Percentiles rank a stretch among this genome's conserved stretches.
These are phyloP conservation scores for Caenorhabditis parvicauda DNA, from an alignment of 2,888 invertebrate species.

Conservation along the genomic window DNA sequence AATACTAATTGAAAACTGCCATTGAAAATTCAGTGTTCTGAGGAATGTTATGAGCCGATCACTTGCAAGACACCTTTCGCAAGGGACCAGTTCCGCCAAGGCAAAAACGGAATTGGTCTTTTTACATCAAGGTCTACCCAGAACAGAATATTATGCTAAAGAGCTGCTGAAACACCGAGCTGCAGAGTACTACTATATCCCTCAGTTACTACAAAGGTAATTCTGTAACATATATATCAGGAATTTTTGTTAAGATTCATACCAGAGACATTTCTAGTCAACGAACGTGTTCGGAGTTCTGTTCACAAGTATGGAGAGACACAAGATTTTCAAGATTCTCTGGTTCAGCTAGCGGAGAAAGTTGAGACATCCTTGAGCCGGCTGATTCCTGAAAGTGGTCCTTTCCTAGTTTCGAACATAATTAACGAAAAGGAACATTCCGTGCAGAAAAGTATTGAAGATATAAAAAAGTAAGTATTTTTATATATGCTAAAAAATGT, in stretches of 20 bases:
- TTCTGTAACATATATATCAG: neutral
- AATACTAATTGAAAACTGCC: too few relatives aligned
- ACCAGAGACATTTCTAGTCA: conserved; percentile 14
- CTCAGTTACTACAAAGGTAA: conserved; percentile 23
- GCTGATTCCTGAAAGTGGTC: conserved; percentile 31
- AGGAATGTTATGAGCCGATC: too few relatives aligned
- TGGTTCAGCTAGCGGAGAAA: conserved; percentile 14
- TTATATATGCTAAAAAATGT: neutral
- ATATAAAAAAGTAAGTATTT: conserved; percentile 11
- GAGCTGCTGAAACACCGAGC: conserved; percentile 26
- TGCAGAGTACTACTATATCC: conserved; percentile 17
- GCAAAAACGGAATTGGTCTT: conserved; percentile 35
- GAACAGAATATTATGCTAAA: conserved; percentile 45
- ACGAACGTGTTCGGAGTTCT: conserved; percentile 22
- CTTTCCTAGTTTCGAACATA: conserved; percentile 16
- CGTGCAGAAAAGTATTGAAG: conserved; percentile 12
- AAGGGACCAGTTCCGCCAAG: too few relatives aligned
- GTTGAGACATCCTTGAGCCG: conserved; percentile 23
- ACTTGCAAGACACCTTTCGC: too few relatives aligned
- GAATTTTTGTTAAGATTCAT: conserved; percentile 18
- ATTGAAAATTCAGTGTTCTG: too few relatives aligned
- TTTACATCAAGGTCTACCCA: conserved; percentile 44
- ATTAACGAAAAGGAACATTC: conserved; percentile 22
- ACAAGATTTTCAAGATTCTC: conserved; percentile 26
- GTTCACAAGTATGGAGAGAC: conserved; percentile 28